A percentile compares a stretch with the other conserved stretches of the same genome.
Conservation (phyloP, 2,797 vertebrate species). For the Sebastes kiyomatsui region DNA sequence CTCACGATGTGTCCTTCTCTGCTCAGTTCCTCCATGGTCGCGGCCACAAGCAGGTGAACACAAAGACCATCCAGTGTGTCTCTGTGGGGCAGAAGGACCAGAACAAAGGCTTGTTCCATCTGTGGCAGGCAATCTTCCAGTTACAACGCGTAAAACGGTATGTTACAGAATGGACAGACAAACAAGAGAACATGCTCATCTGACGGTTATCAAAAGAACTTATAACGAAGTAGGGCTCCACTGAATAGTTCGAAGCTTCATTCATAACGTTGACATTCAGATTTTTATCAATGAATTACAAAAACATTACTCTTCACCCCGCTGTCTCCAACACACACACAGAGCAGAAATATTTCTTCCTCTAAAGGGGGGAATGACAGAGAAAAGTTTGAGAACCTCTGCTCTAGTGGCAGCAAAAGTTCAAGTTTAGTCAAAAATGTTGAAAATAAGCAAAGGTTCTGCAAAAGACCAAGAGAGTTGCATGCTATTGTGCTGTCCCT, state of each 20-base stretch:
- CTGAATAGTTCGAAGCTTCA: fast-evolving
- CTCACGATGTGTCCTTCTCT: neutral
- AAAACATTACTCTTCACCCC: too few relatives aligned
- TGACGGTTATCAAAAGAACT: too few relatives aligned
- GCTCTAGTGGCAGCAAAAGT: neutral
- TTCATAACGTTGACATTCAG: too few relatives aligned
- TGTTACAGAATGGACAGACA: too few relatives aligned
- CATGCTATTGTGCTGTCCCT: neutral
- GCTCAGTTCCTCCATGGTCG: constrained; percentile 90
- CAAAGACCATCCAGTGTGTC: constrained; percentile 83
- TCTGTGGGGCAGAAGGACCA: constrained; percentile 94
- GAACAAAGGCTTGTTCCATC: constrained; percentile 92
- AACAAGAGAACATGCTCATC: too few relatives aligned
- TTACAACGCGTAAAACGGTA: constrained; percentile 87
- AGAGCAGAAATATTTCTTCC: too few relatives aligned
- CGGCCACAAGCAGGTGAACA: constrained; percentile 86
- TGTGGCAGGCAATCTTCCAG: constrained; percentile 98
- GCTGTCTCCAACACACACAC: too few relatives aligned
- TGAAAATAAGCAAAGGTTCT: neutral
- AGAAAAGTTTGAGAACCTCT: too few relatives aligned
- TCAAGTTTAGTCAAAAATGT: neutral
- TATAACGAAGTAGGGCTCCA: too few relatives aligned
- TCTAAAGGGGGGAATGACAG: too few relatives aligned
- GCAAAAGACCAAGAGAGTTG: neutral
- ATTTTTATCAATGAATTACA: too few relatives aligned